phyloP scores from a whole-genome alignment of 1,140 invertebrate species.

The Drosophila sp. region DNA sequence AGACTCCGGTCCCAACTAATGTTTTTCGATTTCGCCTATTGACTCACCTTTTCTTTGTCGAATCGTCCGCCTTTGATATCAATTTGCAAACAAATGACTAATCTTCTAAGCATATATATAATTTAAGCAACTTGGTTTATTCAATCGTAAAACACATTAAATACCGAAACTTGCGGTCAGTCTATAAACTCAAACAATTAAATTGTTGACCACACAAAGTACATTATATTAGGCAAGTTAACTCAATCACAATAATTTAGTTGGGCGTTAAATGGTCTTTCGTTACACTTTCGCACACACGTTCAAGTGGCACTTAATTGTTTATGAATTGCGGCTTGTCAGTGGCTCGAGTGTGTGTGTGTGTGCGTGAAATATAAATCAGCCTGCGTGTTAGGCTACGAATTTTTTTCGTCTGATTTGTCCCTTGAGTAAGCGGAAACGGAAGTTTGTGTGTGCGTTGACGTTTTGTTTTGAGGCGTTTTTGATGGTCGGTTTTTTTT shows the following conservation, averaged over 20 bases:
- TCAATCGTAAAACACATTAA: constrained; percentile 19
- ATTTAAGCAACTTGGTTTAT: constrained; percentile 37
- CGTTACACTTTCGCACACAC: constrained; percentile 25
- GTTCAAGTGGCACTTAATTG: constrained; percentile 68
- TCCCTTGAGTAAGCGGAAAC: constrained; percentile 33
- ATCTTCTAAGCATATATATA: background rate
- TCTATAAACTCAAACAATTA: constrained; percentile 39
- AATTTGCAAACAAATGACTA: background rate
- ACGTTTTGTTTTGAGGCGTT: constrained; percentile 8
- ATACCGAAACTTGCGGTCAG: constrained; percentile 38
- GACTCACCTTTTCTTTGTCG: constrained; percentile 5
- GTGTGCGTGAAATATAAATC: constrained; percentile 58
- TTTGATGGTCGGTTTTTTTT: no score
- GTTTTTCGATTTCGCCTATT: background rate
- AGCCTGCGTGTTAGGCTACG: constrained; percentile 56
- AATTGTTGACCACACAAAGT: constrained; percentile 36
- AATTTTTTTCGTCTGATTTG: constrained; percentile 29
- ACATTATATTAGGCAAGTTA: constrained; percentile 47
- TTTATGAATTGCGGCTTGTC: constrained; percentile 60
- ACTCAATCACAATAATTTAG: constrained; percentile 70
- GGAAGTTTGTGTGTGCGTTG: constrained; percentile 22
- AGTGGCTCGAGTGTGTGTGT: constrained; percentile 10
- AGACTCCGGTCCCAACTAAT: no score
- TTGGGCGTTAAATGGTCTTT: constrained; percentile 42
- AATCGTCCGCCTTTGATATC: background rate